Conservation (phyloP, 2,888 invertebrate species). For the Blera fallax region DNA sequence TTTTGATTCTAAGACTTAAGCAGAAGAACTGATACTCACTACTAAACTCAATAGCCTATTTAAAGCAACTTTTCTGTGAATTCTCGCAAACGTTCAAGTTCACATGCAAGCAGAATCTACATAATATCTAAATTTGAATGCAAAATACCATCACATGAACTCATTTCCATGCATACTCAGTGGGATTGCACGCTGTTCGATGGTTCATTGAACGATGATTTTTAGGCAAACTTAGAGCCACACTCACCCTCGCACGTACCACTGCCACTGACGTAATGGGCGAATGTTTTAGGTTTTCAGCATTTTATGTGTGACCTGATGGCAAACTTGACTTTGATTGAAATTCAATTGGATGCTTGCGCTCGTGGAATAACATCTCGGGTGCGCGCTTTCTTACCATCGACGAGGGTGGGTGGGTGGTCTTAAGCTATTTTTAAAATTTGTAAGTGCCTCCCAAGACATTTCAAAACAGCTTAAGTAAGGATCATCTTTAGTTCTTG, state of each 20-base stretch:
- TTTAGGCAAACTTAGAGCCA: neutral
- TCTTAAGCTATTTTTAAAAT: neutral
- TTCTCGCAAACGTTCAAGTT: slow-evolving; percentile 19
- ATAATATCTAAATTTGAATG: slow-evolving; percentile 50
- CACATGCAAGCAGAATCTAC: slow-evolving; percentile 19
- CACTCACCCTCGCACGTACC: slow-evolving; percentile 36
- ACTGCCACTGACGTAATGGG: neutral
- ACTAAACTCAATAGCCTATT: slow-evolving; percentile 26
- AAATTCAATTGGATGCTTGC: slow-evolving; percentile 18
- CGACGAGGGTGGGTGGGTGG: neutral
- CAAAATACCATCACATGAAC: slow-evolving; percentile 11
- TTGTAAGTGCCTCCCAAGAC: neutral
- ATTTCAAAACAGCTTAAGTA: neutral
- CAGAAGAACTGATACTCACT: slow-evolving; percentile 11
- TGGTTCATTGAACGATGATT: slow-evolving; percentile 48
- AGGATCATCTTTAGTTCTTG: neutral
- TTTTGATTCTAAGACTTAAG: neutral
- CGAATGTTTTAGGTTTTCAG: neutral
- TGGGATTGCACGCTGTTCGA: neutral
- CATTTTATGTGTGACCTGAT: slow-evolving; percentile 7
- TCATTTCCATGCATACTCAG: slow-evolving; percentile 2
- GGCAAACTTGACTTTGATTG: slow-evolving; percentile 23
- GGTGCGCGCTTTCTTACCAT: neutral
- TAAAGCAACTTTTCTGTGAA: slow-evolving; percentile 27
- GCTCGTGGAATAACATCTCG: neutral